A percentile compares a stretch with the other conserved stretches of the same genome.
Evolutionary conservation across 2,797 vertebrate species (phyloP).

Genomic region (Erpetoichthys calabaricus): DNA sequence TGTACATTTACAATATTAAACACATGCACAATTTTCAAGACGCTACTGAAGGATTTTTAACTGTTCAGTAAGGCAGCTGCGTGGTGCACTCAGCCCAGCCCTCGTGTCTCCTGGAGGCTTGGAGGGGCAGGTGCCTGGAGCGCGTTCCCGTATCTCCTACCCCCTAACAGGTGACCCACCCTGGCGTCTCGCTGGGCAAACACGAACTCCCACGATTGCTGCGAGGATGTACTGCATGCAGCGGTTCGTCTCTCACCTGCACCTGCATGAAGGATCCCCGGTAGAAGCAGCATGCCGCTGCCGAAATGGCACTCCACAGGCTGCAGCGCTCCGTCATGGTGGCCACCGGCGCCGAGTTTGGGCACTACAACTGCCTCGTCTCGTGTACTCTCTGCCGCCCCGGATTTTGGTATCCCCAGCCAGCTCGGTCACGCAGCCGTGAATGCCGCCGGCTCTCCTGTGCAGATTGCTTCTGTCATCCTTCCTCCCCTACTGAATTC

Average conservation of each 20-base stretch:
- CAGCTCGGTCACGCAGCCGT: slow-evolving; percentile 1
- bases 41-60: no score
- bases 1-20: no score
- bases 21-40: no score
- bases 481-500: slow-evolving; percentile 4
- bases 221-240: no score
- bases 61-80: no score
- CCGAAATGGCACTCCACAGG: slow-evolving; percentile 92
- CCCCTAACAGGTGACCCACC: no score
- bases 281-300: slow-evolving; percentile 97
- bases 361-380: slow-evolving; percentile 14
- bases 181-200: no score
- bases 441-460: slow-evolving; percentile 15
- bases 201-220: no score
- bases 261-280: slow-evolving; percentile 96
- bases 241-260: slow-evolving; percentile 62
- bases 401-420: slow-evolving; percentile 8
- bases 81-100: no score
- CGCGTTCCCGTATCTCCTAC: no score
- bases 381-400: slow-evolving; percentile 12
- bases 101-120: no score
- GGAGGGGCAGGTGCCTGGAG: no score
- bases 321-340: slow-evolving; percentile 92
- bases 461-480: slow-evolving; percentile 30
- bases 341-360: slow-evolving; percentile 16